Base-by-base conservation (phyloP, 2,113 vertebrate genomes). In the Scatophagus argus region DNA sequence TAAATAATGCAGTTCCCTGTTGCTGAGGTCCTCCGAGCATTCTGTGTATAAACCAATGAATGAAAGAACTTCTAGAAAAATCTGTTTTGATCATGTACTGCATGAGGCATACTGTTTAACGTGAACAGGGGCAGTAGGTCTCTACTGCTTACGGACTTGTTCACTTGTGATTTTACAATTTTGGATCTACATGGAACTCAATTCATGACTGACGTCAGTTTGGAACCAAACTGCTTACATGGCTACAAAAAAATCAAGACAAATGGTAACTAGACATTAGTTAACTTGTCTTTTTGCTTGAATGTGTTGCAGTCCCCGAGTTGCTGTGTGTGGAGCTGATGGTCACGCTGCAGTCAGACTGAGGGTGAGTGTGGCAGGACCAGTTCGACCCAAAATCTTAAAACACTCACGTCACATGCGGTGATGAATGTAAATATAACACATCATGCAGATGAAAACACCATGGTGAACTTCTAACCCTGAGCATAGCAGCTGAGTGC, bases 371-470 rank as follows among this genome's bases (percentile, higher is more conserved):
- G 8, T 32, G 36, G 2, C 2, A 2, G 3, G 23, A 25, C 2
- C 4, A 2, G 6, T 25, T 21, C 0, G 3, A 12, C 16, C 0
- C 23, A 23, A 7, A 31, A 5, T 32, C 8, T 14, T 23, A 11
- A 10, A 51, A 1, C 10, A 5, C 0, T 23, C 0, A 0, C n/a
- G 0, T 17, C 2, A 1, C 11, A 21, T 82, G 87, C 82, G 14
- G 47, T 82, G 86, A 87, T 91, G 85, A 43, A 2, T 58, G 2
- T 64, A 64, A 54, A 58, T 59, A 52, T 82, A 91, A 94, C 89
- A 88, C 86, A 92, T 87, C 85, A 91, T 94, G 68, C 93, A 80
- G 85, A 94, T 60, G n/a, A n/a, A 17, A 60, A 77, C 13, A 36
- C 69, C 51, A 0, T 90, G 91, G 69, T 88, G 86, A 89, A 0